Conservation (phyloP, 1,140 invertebrate genomes). For the Orchestia grillus region DNA sequence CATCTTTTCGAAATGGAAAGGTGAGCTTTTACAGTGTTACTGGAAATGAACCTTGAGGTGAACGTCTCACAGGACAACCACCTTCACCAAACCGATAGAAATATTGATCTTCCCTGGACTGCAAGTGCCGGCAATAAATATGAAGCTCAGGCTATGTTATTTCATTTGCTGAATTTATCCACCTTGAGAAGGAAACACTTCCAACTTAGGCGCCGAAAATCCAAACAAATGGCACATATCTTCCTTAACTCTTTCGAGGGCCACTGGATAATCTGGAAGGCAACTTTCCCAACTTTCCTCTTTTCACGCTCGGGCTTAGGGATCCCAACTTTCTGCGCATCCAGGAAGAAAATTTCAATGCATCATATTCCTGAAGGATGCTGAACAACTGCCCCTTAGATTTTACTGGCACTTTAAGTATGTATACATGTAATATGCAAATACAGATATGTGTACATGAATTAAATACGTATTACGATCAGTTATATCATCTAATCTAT, state of each 20-base stretch:
- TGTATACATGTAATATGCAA: no score
- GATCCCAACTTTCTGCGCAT: not conserved
- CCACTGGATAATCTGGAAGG: constrained; percentile 34
- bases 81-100: constrained; percentile 12
- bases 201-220: constrained; percentile 55
- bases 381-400: not conserved
- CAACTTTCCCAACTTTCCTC: constrained; percentile 33
- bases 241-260: constrained; percentile 50
- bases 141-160: constrained; percentile 51
- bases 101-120: constrained; percentile 19
- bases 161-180: constrained; percentile 55
- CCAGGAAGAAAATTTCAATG: not conserved
- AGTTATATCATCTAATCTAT: not conserved
- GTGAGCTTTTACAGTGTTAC: not conserved
- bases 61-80: not conserved
- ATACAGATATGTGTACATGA: not conserved
- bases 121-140: constrained; percentile 22
- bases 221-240: constrained; percentile 56
- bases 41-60: not conserved
- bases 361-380: not conserved
- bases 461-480: not conserved
- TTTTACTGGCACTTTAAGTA: no score
- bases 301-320: not conserved
- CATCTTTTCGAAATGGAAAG: not conserved
- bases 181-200: constrained; percentile 51